Evolutionary conservation across 1,140 invertebrate genomes (phyloP).

Genomic region (Bombus waltoni): DNA sequence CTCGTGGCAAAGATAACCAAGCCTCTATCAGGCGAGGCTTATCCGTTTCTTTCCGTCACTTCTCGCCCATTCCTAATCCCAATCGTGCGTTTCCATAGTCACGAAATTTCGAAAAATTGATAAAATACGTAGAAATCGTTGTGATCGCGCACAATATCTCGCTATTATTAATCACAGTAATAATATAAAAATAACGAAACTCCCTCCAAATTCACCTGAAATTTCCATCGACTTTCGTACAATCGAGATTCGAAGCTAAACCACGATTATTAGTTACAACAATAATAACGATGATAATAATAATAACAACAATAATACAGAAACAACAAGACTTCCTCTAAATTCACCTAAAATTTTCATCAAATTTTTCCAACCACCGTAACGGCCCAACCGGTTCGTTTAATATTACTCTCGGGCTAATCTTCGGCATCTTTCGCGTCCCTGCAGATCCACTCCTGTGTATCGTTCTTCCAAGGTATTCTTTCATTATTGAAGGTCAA

Average conservation of each 20-base stretch:
- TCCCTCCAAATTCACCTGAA: neutral
- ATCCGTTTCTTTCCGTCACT: too few relatives aligned
- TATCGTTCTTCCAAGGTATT: conserved; percentile 45
- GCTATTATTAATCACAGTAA: neutral
- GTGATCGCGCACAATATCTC: too few relatives aligned
- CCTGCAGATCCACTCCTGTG: conserved; percentile 15
- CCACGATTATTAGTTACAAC: neutral
- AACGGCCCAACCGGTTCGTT: neutral
- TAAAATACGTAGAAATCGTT: too few relatives aligned
- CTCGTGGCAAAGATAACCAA: neutral
- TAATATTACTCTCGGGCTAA: conserved; percentile 2
- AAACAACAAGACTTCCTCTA: neutral
- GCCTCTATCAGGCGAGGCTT: too few relatives aligned
- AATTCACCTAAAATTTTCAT: neutral
- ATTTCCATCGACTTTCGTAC: neutral
- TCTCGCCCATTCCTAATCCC: too few relatives aligned
- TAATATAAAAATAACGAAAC: neutral
- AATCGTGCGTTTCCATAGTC: too few relatives aligned
- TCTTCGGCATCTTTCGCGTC: conserved; percentile 3
- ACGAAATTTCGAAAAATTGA: too few relatives aligned
- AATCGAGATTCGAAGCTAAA: neutral
- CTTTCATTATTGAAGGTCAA: conserved; percentile 63
- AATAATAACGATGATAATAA: neutral
- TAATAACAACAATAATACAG: neutral
- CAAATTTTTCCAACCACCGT: neutral